These are phyloP conservation scores for Sepiola atlantica DNA, from an alignment of 2,888 invertebrate species.

Conservation along the genomic window DNA sequence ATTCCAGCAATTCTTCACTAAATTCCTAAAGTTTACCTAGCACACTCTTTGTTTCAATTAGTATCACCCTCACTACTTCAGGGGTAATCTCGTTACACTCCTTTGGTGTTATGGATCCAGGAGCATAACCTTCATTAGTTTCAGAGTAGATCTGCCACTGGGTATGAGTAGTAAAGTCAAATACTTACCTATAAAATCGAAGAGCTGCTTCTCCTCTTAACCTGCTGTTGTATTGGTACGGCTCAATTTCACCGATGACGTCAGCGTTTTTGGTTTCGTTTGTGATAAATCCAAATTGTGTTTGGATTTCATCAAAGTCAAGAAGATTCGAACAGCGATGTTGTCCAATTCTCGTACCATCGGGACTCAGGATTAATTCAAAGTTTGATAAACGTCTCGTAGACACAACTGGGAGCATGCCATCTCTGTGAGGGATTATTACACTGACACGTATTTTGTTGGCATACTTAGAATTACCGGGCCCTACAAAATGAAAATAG, in stretches of 20 bases:
- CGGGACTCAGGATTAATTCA: slow-evolving; percentile 72
- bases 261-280: slow-evolving; percentile 64
- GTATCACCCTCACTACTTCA: too few species aligned
- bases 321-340: slow-evolving; percentile 74
- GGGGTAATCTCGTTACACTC: too few species aligned
- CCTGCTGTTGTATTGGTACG: slow-evolving; percentile 68
- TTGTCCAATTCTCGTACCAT: slow-evolving; percentile 69
- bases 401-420: slow-evolving; percentile 73
- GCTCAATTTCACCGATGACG: slow-evolving; percentile 66
- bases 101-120: too few species aligned
- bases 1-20: too few species aligned
- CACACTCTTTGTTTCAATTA: too few species aligned
- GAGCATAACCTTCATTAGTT: too few species aligned
- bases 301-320: slow-evolving; percentile 64
- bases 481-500: slow-evolving; percentile 57
- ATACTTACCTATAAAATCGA: slow-evolving; percentile 71
- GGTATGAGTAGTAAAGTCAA: not conserved
- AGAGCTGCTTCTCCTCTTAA: slow-evolving; percentile 64
- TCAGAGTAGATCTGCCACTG: too few species aligned
- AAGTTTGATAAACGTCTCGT: slow-evolving; percentile 73
- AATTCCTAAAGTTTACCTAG: too few species aligned
- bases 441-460: slow-evolving; percentile 71
- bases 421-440: slow-evolving; percentile 73
- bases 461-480: slow-evolving; percentile 67
- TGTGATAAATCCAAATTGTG: slow-evolving; percentile 69